Conservation (phyloP, 2,888 invertebrate species). For the Drosophila parthenogenetica region DNA sequence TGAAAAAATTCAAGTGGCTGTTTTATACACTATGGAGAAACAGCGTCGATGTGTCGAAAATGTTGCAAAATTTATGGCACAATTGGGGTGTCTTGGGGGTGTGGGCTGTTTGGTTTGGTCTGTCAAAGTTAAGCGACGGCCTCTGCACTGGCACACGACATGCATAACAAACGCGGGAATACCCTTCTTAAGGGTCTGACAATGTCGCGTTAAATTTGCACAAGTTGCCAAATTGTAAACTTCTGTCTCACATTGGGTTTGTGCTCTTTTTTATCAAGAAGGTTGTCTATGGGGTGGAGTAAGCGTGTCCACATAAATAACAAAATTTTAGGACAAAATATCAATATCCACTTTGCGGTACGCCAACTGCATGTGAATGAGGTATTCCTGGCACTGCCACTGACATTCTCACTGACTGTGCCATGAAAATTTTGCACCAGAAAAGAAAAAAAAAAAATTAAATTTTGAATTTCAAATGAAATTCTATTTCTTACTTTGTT, state of each 20-base stretch:
- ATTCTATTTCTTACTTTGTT: slow-evolving; percentile 76
- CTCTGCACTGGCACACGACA: slow-evolving; percentile 81
- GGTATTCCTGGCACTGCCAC: slow-evolving; percentile 28
- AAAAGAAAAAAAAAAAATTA: not conserved
- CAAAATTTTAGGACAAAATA: slow-evolving; percentile 85
- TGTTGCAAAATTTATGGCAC: slow-evolving; percentile 76
- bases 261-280: not conserved
- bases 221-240: slow-evolving; percentile 78
- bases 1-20: slow-evolving; percentile 70
- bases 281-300: slow-evolving; percentile 20
- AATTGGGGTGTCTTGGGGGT: slow-evolving; percentile 36
- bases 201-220: slow-evolving; percentile 82
- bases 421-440: not conserved
- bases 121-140: slow-evolving; percentile 82
- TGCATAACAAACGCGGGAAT: slow-evolving; percentile 76
- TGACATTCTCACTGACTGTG: slow-evolving; percentile 33
- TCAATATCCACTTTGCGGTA: slow-evolving; percentile 85
- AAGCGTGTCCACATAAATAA: slow-evolving; percentile 84
- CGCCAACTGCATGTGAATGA: slow-evolving; percentile 83
- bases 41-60: slow-evolving; percentile 57
- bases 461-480: slow-evolving; percentile 67
- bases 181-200: slow-evolving; percentile 42
- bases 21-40: slow-evolving; percentile 17
- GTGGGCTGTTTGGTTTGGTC: slow-evolving; percentile 61
- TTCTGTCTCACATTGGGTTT: slow-evolving; percentile 52